Evolutionary conservation across 92 coral and sea anemone genomes (phyloP), one percentile per base, ranked within the genome.

Genomic region (Muricea muricata): DNA sequence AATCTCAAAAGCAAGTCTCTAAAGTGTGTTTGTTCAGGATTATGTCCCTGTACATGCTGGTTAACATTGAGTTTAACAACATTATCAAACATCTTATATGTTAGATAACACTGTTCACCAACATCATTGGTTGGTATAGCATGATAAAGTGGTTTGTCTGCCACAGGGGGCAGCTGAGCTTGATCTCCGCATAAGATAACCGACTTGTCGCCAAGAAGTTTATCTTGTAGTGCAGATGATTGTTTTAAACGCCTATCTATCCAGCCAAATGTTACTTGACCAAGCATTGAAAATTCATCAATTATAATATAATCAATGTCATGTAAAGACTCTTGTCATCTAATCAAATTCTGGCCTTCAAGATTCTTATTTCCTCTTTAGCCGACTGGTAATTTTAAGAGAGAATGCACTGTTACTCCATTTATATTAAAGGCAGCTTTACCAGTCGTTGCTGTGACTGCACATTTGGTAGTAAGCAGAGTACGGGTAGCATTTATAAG

Each of bases 91-190:
- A 91, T 91, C 79, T 70, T 81, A 79, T 91, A 83, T 15, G 91
- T 73, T 21, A 60, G 90, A 73, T 91, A 91, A 47, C 91, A 90
- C 58, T 91, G 94, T 82, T 91, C 92, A 35, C 92, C 91, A 86
- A 83, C 71, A 78, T 78, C 81, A 86, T 86, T 89, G 47, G 92
- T 86, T 80, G 94, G 89, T 52, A 67, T 85, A 34, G 87, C 65
- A 88, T 91, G 92, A 79, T 86, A 89, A 23, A 81, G 91, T 75
- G 94, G 94, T 86, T 91, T 91, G 78, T 89, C 94, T 86, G 90
- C 91, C 66, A 89, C 94, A 73, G 94, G 90, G n/a, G 91, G 91
- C 39, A 91, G 87, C 81, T 91, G 94, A 66, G 90, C 94, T 83
- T 87, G 87, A 78, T 90, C 91, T 57, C 89, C 93, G 83, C 84